A percentile compares a stretch with the other conserved stretches of the same genome.
Evolutionary conservation across 2,888 invertebrate species (phyloP).

Genomic region (Aquatica leii): DNA sequence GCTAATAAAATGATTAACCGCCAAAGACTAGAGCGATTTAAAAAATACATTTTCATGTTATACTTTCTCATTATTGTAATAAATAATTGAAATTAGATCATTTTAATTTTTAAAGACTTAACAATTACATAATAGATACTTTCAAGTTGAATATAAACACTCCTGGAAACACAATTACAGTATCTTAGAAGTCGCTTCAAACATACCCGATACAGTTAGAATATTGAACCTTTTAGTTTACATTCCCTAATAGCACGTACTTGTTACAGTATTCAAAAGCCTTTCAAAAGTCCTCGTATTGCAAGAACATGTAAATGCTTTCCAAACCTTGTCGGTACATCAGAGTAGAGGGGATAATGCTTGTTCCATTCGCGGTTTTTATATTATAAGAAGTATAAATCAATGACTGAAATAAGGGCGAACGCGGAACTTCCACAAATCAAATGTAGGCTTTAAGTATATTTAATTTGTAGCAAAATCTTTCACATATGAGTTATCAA

Average conservation of each 20-base stretch:
- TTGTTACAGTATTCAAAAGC: conserved; percentile 29
- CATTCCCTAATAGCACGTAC: conserved; percentile 29
- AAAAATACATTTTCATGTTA: too few relatives aligned
- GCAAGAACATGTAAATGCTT: conserved; percentile 34
- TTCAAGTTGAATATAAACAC: conserved; percentile 1
- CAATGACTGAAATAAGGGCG: conserved; percentile 15
- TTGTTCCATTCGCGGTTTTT: conserved; percentile 17
- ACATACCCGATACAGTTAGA: background rate
- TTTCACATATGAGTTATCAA: conserved; percentile 23
- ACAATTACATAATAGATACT: too few relatives aligned
- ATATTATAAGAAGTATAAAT: conserved; percentile 16
- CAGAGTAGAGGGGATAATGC: conserved; percentile 19
- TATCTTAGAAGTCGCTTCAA: conserved; percentile 16
- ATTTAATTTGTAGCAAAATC: too few relatives aligned
- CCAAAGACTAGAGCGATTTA: too few relatives aligned
- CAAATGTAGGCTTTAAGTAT: conserved; percentile 23
- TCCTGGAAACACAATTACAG: conserved; percentile 18
- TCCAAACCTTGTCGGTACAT: conserved; percentile 26
- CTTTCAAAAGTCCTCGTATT: conserved; percentile 24
- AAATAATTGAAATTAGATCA: too few relatives aligned
- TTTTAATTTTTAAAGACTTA: too few relatives aligned
- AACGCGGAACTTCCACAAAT: conserved; percentile 21
- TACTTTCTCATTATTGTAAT: too few relatives aligned
- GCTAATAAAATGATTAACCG: too few relatives aligned
- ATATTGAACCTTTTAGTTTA: conserved; percentile 23